Base-by-base conservation (phyloP, 2,797 vertebrate genomes). In the Oreonectes daqikongensis region DNA sequence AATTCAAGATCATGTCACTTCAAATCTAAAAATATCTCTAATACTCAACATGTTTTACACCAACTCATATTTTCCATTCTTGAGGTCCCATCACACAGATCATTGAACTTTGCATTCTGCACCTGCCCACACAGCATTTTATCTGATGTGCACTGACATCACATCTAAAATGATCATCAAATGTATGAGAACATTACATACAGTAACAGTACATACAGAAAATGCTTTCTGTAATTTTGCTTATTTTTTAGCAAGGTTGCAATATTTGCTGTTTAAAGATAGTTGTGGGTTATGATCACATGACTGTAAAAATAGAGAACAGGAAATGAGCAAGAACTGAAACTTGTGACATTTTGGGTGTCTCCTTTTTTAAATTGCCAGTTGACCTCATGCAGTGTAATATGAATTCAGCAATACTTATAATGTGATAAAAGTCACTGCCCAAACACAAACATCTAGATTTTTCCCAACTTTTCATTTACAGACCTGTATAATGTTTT, bases 261-360 rank as follows among this genome's bases (percentile, higher is more conserved):
- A 53, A n/a, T 10, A 66, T 15, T 28, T 68, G 63, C 11, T 28
- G 38, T 59, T 59, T 48, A 20, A 22, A 26, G 60, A 18, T 38
- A 48, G n/a, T 70, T 68, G 42, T 48, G 26, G 22, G 20, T 42
- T 42, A 40, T 24, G 20, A 42, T 60, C 72, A 65, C 14, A 55
- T 78, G 68, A 80, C 50, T 50, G 18, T 22, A 30, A 26, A 22
- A 24, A 55, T 3, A 10, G 22, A 52, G 66, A 77, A 81, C 78
- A 81, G 79, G 79, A 81, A 82, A 52, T 32, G 42, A 18, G n/a
- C 12, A 50, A 72, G 18, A 77, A 77, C 26, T 35, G 60, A 79
- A 82, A 81, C 69, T 68, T 78, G 70, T 55, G 63, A 81, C 63
- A 79, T 84, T 80, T 80, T 64, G 46, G 30, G 61, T 20, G 40